Base-by-base conservation (phyloP, 1,140 invertebrate species). In the Zelostemma sp. region DNA sequence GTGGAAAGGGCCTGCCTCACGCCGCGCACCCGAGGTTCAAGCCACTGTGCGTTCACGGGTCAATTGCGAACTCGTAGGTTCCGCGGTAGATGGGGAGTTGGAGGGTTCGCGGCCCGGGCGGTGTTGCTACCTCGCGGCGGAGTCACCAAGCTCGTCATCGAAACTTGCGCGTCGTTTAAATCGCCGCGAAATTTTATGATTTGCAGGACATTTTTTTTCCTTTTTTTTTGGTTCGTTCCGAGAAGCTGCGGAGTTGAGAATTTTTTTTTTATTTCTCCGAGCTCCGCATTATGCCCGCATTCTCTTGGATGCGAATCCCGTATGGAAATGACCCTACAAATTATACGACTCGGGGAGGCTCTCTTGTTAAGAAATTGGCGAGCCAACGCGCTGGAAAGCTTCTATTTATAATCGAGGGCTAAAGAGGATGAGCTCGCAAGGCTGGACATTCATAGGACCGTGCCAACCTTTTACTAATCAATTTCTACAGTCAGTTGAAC, bases 381-480 rank as follows among this genome's bases (percentile, higher is more conserved):
- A 59, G 48, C 40, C 56, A 69, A 64, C 60, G 55, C 55, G 60
- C 66, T 63, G 66, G 68, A 70, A 71, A 63, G 66, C 66, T 66
- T 62, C 72, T 73, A 73, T 73, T 73, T 73, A 73, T 73, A 73
- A 67, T 54, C 67, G 63, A 63, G 72, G 63, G 60, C 57, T 63
- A 50, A 66, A 67, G 71, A 60, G 62, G 62, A 64, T 59, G 62
- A 65, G 57, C 58, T 63, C 77, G 79, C 76, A 77, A 80, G 78
- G 76, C 76, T 79, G 78, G 75, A 79, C 67, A 80, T 72, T 74
- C 79, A 75, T 51, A 77, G 75, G 77, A 70, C 77, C 78, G 79
- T 79, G 64, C 75, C 76, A 80, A 77, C 77, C 76, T 79, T 80
- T 81, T 81, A 62, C 72, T 75, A 71, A 80, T 80, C 77, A 80